These are phyloP conservation scores for Andrena camellia DNA, from an alignment of 2,888 invertebrate species.

Conservation along the genomic window DNA sequence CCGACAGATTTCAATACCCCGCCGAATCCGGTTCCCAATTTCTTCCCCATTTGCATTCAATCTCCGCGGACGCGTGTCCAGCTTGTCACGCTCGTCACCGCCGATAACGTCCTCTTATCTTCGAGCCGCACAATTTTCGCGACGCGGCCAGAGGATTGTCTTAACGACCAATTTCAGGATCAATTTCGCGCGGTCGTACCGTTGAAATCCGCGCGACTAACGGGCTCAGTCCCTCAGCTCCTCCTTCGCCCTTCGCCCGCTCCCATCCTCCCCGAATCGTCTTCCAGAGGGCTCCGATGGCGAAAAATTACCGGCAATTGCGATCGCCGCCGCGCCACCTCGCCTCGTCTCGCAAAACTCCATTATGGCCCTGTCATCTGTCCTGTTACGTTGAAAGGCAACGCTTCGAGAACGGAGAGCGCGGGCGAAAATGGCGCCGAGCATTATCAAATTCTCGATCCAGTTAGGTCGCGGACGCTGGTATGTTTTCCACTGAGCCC, in stretches of 20 bases:
- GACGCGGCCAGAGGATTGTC: conserved; percentile 65
- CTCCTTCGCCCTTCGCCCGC: not conserved
- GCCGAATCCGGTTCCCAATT: too few species aligned
- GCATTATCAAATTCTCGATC: conserved; percentile 19
- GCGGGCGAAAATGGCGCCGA: not conserved
- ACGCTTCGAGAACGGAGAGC: not conserved
- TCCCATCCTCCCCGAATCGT: conserved; percentile 10
- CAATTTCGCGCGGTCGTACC: conserved; percentile 77
- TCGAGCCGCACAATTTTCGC: conserved; percentile 53
- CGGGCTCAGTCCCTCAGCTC: conserved; percentile 50
- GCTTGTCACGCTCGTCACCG: not conserved
- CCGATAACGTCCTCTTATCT: conserved; percentile 7
- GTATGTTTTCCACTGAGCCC: not conserved
- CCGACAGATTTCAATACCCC: too few species aligned
- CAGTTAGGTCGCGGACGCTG: conserved; percentile 20
- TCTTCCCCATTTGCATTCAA: not conserved
- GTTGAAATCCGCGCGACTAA: conserved; percentile 70
- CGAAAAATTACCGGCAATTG: conserved; percentile 42
- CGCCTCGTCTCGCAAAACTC: not conserved
- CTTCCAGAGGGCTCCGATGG: conserved; percentile 14
- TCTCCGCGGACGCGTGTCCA: not conserved
- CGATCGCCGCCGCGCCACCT: not conserved
- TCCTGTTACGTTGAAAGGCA: conserved; percentile 1
- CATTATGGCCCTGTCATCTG: not conserved
- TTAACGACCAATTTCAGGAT: conserved; percentile 78